Evolutionary conservation across 2,113 vertebrate genomes (phyloP).

Genomic region (Phylloscopus trochilus): DNA sequence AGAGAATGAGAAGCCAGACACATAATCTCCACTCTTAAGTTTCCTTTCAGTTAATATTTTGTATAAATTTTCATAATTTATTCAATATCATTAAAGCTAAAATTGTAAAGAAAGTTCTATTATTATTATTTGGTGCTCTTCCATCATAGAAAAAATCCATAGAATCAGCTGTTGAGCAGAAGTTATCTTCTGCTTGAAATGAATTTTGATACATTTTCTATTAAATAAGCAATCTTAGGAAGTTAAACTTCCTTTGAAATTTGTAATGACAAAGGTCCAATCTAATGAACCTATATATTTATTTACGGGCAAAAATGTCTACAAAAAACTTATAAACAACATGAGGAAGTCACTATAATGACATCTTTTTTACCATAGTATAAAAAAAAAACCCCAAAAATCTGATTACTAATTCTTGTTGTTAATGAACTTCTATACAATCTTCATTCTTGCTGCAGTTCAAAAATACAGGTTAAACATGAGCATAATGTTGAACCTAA

Average conservation of each 20-base stretch:
- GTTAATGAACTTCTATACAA: not conserved
- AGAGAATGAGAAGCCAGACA: not conserved
- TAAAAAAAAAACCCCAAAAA: rapidly evolving
- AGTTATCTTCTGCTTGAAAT: not conserved
- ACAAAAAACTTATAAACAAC: not conserved
- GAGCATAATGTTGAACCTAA: not conserved
- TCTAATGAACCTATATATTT: not conserved
- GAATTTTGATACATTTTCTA: not conserved
- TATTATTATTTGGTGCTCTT: not conserved
- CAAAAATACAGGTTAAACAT: not conserved
- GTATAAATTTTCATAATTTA: not conserved
- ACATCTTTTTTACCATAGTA: not conserved
- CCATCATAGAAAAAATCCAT: not conserved
- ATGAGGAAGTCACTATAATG: not conserved
- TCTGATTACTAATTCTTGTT: not conserved
- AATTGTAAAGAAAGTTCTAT: not conserved
- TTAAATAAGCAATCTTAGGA: not conserved
- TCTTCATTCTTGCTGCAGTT: not conserved
- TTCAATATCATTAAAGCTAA: not conserved
- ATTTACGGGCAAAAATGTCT: not conserved
- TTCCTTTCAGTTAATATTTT: not conserved
- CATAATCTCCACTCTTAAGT: not conserved
- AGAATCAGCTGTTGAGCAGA: not conserved
- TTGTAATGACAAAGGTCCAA: not conserved
- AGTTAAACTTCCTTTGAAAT: not conserved